Conservation (phyloP, 2,797 vertebrate genomes). For the Halcyon chelicuti region DNA sequence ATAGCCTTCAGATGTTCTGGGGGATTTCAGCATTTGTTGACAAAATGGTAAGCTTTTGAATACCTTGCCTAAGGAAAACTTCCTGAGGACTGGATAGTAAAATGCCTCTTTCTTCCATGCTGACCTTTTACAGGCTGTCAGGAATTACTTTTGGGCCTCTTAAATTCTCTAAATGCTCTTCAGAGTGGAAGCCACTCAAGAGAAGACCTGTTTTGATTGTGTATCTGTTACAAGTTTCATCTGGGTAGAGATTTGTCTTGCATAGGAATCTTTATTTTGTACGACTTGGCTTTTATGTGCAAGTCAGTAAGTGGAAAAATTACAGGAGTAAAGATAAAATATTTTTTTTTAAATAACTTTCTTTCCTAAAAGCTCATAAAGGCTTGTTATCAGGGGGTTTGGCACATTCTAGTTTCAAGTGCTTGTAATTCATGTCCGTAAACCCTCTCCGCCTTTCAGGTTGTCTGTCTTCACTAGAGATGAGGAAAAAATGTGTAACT, state of each 20-base stretch:
- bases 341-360: not conserved
- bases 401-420: not conserved
- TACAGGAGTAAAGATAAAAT: not conserved
- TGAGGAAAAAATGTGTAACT: not conserved
- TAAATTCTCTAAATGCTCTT: not conserved
- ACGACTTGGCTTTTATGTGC: not conserved
- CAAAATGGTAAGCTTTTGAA: not conserved
- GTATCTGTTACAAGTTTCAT: not conserved
- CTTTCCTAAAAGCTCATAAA: not conserved
- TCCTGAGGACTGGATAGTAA: not conserved
- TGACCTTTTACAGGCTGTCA: not conserved
- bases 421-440: not conserved
- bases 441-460: not conserved
- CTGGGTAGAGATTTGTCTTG: not conserved
- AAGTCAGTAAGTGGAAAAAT: not conserved
- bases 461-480: not conserved
- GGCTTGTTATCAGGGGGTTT: not conserved
- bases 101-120: not conserved
- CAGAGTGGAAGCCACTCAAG: not conserved
- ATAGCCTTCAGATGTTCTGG: not conserved
- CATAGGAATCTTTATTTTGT: not conserved
- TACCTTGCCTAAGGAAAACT: not conserved
- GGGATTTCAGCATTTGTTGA: not conserved
- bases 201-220: not conserved
- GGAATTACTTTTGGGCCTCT: not conserved